Conservation (phyloP, 2,113 vertebrate genomes). For the Zosterops japonicus region DNA sequence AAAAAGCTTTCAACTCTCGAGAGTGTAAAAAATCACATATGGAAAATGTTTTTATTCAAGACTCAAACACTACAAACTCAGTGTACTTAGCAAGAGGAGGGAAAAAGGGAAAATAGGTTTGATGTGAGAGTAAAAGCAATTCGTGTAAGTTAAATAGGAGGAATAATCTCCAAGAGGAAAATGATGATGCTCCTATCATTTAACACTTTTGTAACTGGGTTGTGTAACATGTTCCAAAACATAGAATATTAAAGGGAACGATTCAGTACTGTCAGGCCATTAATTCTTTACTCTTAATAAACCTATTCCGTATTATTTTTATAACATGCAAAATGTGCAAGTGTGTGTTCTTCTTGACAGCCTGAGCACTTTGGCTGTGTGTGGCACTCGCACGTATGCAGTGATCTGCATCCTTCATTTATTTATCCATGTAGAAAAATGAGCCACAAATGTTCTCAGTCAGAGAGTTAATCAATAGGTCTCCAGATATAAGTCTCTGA, state of each 20-base stretch:
- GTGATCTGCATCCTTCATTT: background rate
- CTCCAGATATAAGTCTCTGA: background rate
- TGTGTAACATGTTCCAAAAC: background rate
- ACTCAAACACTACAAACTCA: background rate
- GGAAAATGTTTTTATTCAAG: background rate
- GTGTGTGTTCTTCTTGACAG: background rate
- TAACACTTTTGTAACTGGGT: background rate
- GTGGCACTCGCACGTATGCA: background rate
- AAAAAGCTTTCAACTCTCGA: background rate
- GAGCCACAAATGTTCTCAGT: background rate
- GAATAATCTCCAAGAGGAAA: background rate
- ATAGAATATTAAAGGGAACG: background rate
- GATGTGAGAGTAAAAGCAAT: background rate
- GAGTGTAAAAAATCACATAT: background rate
- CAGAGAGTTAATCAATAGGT: background rate
- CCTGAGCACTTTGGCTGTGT: background rate
- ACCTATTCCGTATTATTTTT: background rate
- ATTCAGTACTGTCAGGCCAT: background rate
- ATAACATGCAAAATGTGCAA: background rate
- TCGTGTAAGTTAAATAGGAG: background rate
- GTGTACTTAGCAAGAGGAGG: background rate
- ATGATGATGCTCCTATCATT: background rate
- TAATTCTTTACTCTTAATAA: conserved; percentile 1
- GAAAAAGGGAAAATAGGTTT: background rate
- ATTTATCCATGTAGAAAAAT: background rate